A percentile compares a stretch with the other conserved stretches of the same genome.
phyloP scores from a whole-genome alignment of 2,797 vertebrate species.

The Brotula barbata region DNA sequence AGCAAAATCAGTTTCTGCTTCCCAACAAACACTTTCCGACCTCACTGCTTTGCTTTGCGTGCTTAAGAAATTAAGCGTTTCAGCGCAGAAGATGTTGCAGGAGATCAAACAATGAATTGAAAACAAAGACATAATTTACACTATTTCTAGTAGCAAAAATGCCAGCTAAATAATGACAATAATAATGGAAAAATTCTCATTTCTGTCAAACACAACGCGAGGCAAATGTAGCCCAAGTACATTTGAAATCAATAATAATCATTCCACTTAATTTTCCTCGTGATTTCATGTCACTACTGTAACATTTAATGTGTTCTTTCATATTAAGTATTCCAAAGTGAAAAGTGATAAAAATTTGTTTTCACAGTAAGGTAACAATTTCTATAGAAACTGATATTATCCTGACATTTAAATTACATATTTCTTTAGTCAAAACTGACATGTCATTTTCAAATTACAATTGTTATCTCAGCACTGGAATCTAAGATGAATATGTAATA shows the following conservation, averaged over 20 bases:
- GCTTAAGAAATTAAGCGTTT: constrained; percentile 7
- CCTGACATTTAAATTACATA: constrained; percentile 21
- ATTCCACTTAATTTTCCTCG: background rate
- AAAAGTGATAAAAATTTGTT: constrained; percentile 5
- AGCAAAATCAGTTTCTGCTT: constrained; percentile 30
- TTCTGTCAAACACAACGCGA: too few relatives aligned
- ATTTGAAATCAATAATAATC: constrained; percentile 5
- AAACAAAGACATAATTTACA: background rate
- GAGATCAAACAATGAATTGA: background rate
- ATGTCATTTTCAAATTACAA: too few relatives aligned
- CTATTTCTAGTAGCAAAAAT: constrained; percentile 8
- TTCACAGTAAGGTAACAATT: constrained; percentile 14
- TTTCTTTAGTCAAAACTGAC: too few relatives aligned
- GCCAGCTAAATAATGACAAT: background rate
- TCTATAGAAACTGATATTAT: constrained; percentile 3
- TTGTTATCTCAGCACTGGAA: constrained; percentile 6
- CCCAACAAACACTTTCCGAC: background rate
- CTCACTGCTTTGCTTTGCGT: background rate
- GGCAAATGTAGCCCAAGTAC: constrained; percentile 4
- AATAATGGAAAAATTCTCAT: background rate
- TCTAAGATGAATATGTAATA: background rate
- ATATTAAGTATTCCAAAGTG: constrained; percentile 9
- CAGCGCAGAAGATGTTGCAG: background rate
- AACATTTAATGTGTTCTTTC: background rate
- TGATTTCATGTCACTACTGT: constrained; percentile 5